Evolutionary conservation across 2,113 vertebrate genomes (phyloP).

Genomic region (Butastur rufipennis): DNA sequence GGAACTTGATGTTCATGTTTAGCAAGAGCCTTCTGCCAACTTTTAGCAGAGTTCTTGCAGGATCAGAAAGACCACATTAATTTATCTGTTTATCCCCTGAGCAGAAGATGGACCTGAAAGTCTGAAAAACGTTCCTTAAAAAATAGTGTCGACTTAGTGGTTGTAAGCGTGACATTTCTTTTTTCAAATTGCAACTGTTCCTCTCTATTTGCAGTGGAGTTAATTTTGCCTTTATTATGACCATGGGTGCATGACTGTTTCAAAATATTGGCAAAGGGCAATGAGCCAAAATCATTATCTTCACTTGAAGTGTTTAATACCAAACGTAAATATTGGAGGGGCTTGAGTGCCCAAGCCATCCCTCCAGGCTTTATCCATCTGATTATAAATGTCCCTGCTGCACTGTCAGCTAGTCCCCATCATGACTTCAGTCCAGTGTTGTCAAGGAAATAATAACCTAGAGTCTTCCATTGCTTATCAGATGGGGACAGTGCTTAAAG

Average conservation of each 20-base stretch:
- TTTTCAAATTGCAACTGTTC: neutral
- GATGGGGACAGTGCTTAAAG: neutral
- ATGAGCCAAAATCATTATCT: slow-evolving; percentile 57
- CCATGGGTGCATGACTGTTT: neutral
- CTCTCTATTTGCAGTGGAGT: neutral
- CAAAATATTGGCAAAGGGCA: slow-evolving; percentile 41
- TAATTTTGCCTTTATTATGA: slow-evolving; percentile 40
- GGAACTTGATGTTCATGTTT: neutral
- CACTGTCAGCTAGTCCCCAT: neutral
- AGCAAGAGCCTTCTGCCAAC: neutral
- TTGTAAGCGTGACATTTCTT: neutral
- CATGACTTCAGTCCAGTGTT: neutral
- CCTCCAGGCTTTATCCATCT: slow-evolving; percentile 12
- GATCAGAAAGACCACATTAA: neutral
- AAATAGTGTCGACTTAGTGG: neutral
- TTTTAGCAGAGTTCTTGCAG: neutral
- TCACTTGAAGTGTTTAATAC: slow-evolving; percentile 44
- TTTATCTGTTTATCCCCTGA: neutral
- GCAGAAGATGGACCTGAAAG: neutral
- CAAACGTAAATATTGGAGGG: slow-evolving; percentile 35
- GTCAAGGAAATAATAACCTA: slow-evolving; percentile 10
- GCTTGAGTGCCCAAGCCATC: slow-evolving; percentile 30
- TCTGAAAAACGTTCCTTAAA: neutral
- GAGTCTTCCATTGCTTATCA: neutral
- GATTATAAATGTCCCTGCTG: slow-evolving; percentile 14